Base-by-base conservation (phyloP, 2,888 invertebrate species). In the Stratiomys singularior region DNA sequence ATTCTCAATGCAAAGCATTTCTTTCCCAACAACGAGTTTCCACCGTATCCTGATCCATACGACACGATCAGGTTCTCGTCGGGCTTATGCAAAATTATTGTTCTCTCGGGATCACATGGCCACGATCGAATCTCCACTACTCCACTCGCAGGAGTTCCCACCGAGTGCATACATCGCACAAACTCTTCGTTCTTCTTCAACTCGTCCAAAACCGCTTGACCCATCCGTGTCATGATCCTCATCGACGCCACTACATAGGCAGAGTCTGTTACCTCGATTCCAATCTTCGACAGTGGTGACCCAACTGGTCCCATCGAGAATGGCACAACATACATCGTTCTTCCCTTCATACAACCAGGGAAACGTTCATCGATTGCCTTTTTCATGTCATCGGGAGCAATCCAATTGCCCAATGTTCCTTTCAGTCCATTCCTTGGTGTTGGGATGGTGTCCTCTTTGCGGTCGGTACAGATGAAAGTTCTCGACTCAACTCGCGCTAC, bases 281-380 rank as follows among this genome's bases (percentile, higher is more conserved):
- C 99, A 84, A 98, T 96, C 89, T 99, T 99, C 21, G 98, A 95
- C 3, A 99, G 89, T 0, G 97, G 95, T 0, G 98, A 97, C 0
- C 96, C 96, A 7, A 99, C 91, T 0, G 99, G 99, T 3, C 99
- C 99, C 99, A 99, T 99, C 80, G 97, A 97, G 89, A 97, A 99
- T 21, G 99, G 98, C 78, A 99, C 94, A 80, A 99, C 94, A 88
- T 97, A 99, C 98, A 99, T 98, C 1, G 97, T 98, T 79, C 98
- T 93, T 76, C 95, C 94, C 88, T 90, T 90, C 96, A 96, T 96
- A 85, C 94, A 94, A 56, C 96, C 96, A 0, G 96, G 96, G 87
- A 98, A 98, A 66, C 98, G 90, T 52, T 95, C 93, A 60, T 91
- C 88, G 3, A 98, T 91, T 0, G 95, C 96, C 71, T 90, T 89